Conservation (phyloP, 2,113 vertebrate genomes). For the Plectropomus leopardus region DNA sequence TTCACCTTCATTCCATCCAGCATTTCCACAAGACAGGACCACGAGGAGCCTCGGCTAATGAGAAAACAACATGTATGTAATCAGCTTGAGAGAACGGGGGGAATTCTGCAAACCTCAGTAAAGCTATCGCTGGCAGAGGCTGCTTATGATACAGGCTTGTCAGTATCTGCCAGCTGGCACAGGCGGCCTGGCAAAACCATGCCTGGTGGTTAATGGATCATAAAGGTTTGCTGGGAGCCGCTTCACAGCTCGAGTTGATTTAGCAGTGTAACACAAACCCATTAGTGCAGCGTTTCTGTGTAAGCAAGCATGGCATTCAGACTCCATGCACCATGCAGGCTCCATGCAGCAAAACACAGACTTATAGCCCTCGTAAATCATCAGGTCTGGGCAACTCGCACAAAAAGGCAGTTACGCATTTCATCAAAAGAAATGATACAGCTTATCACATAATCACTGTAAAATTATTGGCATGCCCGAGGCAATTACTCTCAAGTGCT, state of each 20-base stretch:
- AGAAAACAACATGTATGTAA: slow-evolving; percentile 78
- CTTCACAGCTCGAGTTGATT: slow-evolving; percentile 80
- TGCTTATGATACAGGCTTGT: slow-evolving; percentile 60
- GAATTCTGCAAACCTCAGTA: slow-evolving; percentile 70
- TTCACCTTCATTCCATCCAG: slow-evolving; percentile 74
- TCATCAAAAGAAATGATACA: slow-evolving; percentile 69
- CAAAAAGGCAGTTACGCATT: slow-evolving; percentile 53
- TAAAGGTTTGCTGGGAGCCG: slow-evolving; percentile 77
- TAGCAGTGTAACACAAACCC: slow-evolving; percentile 77
- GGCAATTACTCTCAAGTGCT: slow-evolving; percentile 68
- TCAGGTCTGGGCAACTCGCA: slow-evolving; percentile 47
- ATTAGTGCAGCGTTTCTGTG: slow-evolving; percentile 73
- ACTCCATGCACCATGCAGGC: slow-evolving; percentile 60
- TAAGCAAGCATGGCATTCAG: slow-evolving; percentile 67
- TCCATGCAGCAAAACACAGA: slow-evolving; percentile 59
- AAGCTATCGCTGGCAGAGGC: slow-evolving; percentile 65
- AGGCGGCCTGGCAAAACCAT: slow-evolving; percentile 64
- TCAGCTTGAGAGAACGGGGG: slow-evolving; percentile 63
- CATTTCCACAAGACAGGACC: slow-evolving; percentile 68
- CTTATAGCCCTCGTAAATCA: slow-evolving; percentile 59
- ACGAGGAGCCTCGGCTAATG: slow-evolving; percentile 69
- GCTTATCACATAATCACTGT: slow-evolving; percentile 76
- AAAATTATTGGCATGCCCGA: slow-evolving; percentile 56
- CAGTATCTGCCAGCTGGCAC: slow-evolving; percentile 75
- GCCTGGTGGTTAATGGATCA: slow-evolving; percentile 76